Evolutionary conservation across 2,888 invertebrate species (phyloP).

Genomic region (Chironomus tentans): DNA sequence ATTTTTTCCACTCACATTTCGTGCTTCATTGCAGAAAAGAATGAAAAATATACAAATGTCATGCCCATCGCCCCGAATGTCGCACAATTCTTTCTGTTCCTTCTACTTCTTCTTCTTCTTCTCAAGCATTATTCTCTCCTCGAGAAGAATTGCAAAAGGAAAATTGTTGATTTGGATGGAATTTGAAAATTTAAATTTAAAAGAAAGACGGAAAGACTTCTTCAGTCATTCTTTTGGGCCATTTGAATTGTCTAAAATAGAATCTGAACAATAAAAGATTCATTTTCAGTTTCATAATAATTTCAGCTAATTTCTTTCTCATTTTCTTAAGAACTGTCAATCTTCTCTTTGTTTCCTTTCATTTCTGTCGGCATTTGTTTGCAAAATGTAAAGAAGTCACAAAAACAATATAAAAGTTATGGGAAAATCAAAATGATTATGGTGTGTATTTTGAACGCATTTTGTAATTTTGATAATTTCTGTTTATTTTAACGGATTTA

Average conservation of each 20-base stretch:
- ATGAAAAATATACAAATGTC: background rate
- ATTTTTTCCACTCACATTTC: background rate
- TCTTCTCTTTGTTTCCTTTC: background rate
- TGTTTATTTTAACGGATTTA: no score
- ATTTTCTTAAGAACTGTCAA: constrained; percentile 23
- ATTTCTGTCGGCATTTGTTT: background rate
- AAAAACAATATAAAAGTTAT: no score
- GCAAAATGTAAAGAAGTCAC: background rate
- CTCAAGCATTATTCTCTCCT: background rate
- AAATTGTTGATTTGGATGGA: no score
- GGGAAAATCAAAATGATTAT: no score
- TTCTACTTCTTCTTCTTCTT: background rate
- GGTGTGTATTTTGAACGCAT: no score
- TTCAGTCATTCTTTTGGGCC: no score
- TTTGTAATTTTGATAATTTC: no score
- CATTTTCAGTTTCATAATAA: background rate
- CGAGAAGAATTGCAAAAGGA: no score
- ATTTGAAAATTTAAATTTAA: background rate
- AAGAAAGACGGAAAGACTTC: background rate
- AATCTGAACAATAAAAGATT: background rate
- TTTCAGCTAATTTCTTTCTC: background rate
- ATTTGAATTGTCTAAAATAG: background rate
- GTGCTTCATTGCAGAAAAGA: background rate
- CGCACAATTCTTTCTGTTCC: background rate
- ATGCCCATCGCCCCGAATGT: background rate